Base-by-base conservation (phyloP, 53 echinoderm and acorn worm species). In the Antedon mediterranea region DNA sequence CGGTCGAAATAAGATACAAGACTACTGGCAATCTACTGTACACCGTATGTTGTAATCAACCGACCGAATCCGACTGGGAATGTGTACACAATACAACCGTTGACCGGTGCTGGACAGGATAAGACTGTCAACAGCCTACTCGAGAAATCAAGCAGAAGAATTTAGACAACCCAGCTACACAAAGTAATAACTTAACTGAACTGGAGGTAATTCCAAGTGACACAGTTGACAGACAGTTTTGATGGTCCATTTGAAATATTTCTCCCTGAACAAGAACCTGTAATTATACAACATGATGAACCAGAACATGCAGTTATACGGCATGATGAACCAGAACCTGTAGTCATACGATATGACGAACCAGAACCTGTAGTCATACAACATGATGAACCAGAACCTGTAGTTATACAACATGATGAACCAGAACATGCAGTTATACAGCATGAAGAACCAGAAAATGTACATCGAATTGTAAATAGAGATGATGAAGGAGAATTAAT, bases 121-220 rank as follows among this genome's bases (percentile, higher is more conserved):
- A 86, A 85, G 71, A 80, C 86, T 3, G 31, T 89, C 11, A 79
- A 87, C 37, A 72, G 89, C n/a, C n/a, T n/a, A n/a, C n/a, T n/a
- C n/a, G n/a, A n/a, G n/a, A n/a, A n/a, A n/a, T n/a, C n/a, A n/a
- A n/a, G n/a, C n/a, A n/a, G n/a, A n/a, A n/a, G n/a, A n/a, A n/a
- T n/a, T n/a, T n/a, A n/a, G n/a, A n/a, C n/a, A n/a, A n/a, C n/a
- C n/a, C n/a, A n/a, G n/a, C n/a, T n/a, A n/a, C n/a, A n/a, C n/a
- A n/a, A n/a, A n/a, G n/a, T n/a, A n/a, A n/a, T n/a, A n/a, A n/a
- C n/a, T n/a, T n/a, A n/a, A n/a, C n/a, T n/a, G n/a, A n/a, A n/a
- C n/a, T n/a, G n/a, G n/a, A n/a, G n/a, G n/a, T n/a, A n/a, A n/a
- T n/a, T n/a, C n/a, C n/a, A n/a, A n/a, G n/a, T n/a, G n/a, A n/a